Conservation (phyloP, 2,797 vertebrate genomes). For the Adrianichthys oophorus region DNA sequence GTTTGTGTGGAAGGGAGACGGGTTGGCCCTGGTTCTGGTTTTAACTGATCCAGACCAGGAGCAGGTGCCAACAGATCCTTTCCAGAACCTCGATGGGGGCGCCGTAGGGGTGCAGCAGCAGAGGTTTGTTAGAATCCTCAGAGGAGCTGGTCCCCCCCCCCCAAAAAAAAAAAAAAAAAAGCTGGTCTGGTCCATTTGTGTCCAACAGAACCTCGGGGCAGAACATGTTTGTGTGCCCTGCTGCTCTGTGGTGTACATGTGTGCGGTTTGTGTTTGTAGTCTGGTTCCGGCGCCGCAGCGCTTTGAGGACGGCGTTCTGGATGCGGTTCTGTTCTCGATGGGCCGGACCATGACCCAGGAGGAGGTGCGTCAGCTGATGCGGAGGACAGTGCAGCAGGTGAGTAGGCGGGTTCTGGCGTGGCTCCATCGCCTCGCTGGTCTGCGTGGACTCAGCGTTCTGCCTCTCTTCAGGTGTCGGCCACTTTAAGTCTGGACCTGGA, state of each 20-base stretch:
- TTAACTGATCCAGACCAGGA: too few species aligned
- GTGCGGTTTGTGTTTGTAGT: constrained; percentile 40
- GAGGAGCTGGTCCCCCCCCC: too few species aligned
- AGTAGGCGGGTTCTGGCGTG: neutral
- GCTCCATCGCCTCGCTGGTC: too few species aligned
- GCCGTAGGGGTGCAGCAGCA: too few species aligned
- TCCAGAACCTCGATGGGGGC: too few species aligned
- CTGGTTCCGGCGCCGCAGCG: constrained; percentile 41
- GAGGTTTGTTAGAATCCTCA: too few species aligned
- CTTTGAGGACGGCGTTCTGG: constrained; percentile 83
- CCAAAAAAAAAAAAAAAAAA: too few species aligned
- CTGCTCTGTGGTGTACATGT: constrained; percentile 3
- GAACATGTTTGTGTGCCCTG: neutral
- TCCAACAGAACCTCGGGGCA: too few species aligned
- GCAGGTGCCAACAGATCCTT: too few species aligned
- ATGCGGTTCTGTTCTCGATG: constrained; percentile 86
- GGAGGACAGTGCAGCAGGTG: constrained; percentile 86
- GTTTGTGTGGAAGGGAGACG: too few species aligned
- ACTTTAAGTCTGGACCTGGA: constrained; percentile 86
- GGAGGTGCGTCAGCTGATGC: constrained; percentile 90
- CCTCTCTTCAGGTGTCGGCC: constrained; percentile 66
- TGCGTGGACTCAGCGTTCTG: neutral
- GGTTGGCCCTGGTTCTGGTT: too few species aligned
- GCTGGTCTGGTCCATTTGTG: too few species aligned
- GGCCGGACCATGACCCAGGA: constrained; percentile 91